Percentiles rank a stretch among this genome's conserved stretches.
These are phyloP conservation scores for Polydrusus cervinus DNA, from an alignment of 2,888 invertebrate genomes.

Conservation along the genomic window DNA sequence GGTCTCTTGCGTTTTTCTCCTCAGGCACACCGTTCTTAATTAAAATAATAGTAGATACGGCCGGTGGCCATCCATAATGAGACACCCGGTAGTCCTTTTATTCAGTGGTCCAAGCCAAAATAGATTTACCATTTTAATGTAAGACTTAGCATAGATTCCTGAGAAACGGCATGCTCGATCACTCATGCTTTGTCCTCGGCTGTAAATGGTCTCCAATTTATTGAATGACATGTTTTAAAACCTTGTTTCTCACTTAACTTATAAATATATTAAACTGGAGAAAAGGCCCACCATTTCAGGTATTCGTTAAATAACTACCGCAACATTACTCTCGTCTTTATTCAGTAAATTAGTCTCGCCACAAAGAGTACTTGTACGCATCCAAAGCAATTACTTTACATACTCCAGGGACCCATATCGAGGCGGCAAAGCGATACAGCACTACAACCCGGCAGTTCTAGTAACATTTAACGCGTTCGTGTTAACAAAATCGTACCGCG, in stretches of 20 bases:
- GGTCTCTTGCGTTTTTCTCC: too few relatives aligned
- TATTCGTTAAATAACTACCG: background rate
- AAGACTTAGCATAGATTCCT: background rate
- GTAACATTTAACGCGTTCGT: conserved; percentile 54
- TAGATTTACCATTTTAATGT: background rate
- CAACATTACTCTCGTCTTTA: too few relatives aligned
- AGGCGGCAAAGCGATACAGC: conserved; percentile 24
- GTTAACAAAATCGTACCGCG: conserved; percentile 53
- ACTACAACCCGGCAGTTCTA: conserved; percentile 51
- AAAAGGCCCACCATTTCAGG: background rate
- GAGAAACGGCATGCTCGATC: too few relatives aligned
- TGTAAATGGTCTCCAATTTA: too few relatives aligned
- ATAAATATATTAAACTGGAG: background rate
- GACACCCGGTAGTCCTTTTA: too few relatives aligned
- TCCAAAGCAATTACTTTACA: conserved; percentile 47
- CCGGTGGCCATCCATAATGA: too few relatives aligned
- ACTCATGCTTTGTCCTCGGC: too few relatives aligned
- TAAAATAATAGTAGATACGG: too few relatives aligned
- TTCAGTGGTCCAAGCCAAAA: too few relatives aligned
- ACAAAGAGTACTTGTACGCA: conserved; percentile 38
- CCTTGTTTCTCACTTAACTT: too few relatives aligned
- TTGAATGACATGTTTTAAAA: too few relatives aligned
- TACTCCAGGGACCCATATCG: conserved; percentile 50
- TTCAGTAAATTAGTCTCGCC: background rate
- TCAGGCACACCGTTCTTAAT: too few relatives aligned